Evolutionary conservation across 2,797 vertebrate species (phyloP).

Genomic region (Gorsachius magnificus): DNA sequence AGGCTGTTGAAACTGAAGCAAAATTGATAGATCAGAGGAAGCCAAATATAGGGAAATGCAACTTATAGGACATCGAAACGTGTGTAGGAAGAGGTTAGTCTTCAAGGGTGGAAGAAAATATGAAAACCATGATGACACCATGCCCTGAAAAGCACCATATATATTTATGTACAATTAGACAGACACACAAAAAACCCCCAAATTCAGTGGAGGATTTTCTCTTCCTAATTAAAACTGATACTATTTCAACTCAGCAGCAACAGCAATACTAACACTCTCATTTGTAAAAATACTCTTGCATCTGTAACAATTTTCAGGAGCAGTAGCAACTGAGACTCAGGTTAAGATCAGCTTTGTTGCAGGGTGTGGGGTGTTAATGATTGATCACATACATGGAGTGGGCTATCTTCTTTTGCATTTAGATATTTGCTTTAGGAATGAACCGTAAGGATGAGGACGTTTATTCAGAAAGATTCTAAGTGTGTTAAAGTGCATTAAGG

Average conservation of each 20-base stretch:
- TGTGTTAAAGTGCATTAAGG: neutral
- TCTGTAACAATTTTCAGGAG: neutral
- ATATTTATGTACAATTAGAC: neutral
- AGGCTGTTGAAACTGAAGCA: neutral
- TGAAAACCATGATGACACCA: neutral
- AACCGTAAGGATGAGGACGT: neutral
- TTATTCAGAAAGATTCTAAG: neutral
- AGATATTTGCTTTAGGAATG: neutral
- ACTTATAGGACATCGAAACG: neutral
- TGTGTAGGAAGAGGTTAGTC: neutral
- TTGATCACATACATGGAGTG: neutral
- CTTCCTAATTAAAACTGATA: neutral
- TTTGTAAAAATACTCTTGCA: neutral
- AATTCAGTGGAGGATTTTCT: neutral
- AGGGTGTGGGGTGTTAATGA: neutral
- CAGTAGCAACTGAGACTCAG: neutral
- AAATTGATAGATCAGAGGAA: neutral
- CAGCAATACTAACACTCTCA: neutral
- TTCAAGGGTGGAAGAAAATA: neutral
- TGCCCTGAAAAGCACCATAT: fast-evolving
- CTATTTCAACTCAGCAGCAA: neutral
- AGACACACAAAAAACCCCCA: neutral
- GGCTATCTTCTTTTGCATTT: neutral
- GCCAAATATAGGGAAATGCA: neutral
- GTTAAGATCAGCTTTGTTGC: neutral